Conservation (phyloP, 2,888 invertebrate genomes). For the Nephrotoma guestfalica region DNA sequence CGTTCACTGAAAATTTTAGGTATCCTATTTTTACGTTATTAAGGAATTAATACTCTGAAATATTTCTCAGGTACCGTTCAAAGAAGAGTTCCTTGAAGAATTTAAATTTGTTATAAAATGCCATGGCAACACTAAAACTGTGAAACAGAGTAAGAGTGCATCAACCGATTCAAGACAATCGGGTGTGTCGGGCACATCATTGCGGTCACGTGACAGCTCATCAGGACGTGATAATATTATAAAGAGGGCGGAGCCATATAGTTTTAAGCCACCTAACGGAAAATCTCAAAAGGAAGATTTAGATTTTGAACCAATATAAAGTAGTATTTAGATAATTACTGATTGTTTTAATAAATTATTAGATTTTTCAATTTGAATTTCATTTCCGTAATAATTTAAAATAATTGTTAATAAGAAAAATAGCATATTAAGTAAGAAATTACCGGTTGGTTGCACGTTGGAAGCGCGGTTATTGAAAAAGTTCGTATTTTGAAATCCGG, state of each 20-base stretch:
- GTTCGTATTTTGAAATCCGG: too few relatives aligned
- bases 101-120: slow-evolving; percentile 50
- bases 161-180: slow-evolving; percentile 5
- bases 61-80: slow-evolving; percentile 39
- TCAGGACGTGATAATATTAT: background rate
- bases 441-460: too few relatives aligned
- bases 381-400: too few relatives aligned
- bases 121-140: slow-evolving; percentile 47
- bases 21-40: background rate
- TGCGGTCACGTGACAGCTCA: background rate
- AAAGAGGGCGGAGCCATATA: background rate
- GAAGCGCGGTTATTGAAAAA: too few relatives aligned
- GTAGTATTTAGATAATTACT: background rate
- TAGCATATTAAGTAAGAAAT: too few relatives aligned
- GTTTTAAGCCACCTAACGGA: background rate
- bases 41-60: background rate
- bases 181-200: background rate
- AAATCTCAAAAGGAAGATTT: background rate
- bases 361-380: background rate
- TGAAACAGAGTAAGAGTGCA: slow-evolving; percentile 27
- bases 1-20: background rate
- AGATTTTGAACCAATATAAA: background rate
- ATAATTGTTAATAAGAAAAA: too few relatives aligned
- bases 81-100: slow-evolving; percentile 45
- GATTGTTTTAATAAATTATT: background rate